These are phyloP conservation scores for Caiman crocodilus DNA, from an alignment of 2,797 vertebrate species.

Conservation along the genomic window DNA sequence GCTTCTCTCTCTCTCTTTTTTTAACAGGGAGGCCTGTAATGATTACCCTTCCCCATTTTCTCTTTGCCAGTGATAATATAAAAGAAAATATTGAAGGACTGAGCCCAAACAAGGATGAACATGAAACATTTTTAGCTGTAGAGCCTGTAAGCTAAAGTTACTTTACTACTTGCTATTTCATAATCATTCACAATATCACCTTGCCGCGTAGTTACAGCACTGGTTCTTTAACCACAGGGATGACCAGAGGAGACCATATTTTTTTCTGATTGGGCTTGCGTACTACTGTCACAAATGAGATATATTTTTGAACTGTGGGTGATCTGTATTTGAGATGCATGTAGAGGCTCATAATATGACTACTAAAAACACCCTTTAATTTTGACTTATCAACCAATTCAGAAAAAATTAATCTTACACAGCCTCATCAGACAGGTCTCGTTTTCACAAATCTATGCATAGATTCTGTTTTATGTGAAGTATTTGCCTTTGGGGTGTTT, in stretches of 20 bases:
- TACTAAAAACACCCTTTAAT: not conserved
- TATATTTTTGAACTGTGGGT: no score
- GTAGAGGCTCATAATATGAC: no score
- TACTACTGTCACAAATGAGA: no score
- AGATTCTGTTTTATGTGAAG: not conserved
- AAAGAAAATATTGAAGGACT: slow-evolving; percentile 81
- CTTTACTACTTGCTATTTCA: not conserved
- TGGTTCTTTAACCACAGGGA: not conserved
- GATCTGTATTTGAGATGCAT: no score
- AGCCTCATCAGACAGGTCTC: not conserved
- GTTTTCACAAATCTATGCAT: not conserved
- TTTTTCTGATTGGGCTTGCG: not conserved
- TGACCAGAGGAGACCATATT: not conserved
- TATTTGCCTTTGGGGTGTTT: not conserved
- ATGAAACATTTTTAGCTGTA: slow-evolving; percentile 90
- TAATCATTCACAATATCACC: not conserved
- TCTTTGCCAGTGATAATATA: slow-evolving; percentile 84
- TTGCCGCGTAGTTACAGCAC: not conserved
- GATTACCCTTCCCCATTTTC: slow-evolving; percentile 94
- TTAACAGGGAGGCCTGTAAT: slow-evolving; percentile 85
- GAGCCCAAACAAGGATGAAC: slow-evolving; percentile 83
- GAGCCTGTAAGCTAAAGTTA: slow-evolving; percentile 89
- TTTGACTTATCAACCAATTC: not conserved
- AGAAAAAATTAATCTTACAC: no score
- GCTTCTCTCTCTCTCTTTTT: not conserved